Evolutionary conservation across 2,888 invertebrate genomes (phyloP), one percentile per base, ranked within the genome.

Genomic region (Chrysolina americana): DNA sequence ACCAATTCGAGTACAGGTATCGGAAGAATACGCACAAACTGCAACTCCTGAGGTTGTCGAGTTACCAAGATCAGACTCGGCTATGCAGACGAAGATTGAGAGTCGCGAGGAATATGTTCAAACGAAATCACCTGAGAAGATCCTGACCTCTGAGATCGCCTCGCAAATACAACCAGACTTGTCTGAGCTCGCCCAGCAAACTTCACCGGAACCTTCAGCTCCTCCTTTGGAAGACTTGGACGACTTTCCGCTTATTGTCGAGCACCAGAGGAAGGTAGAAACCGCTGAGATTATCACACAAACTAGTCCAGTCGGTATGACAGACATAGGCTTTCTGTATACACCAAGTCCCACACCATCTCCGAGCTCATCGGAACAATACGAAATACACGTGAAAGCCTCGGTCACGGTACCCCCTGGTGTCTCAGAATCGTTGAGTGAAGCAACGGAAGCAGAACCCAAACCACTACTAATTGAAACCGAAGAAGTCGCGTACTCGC

Each of bases 381-480:
- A 90, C 79, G 92, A 92, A 88, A 89, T 92, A n/a, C 90, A 91
- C 78, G 88, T 92, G 41, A 87, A 91, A 81, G 91, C 92, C 50
- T 89, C 90, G 75, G 89, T 92, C 21, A 89, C 91, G 0, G 90
- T 92, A 74, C 91, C 91, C 21, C 78, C 83, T 36, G 85, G 85
- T 66, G 74, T 65, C 15, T 80, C 78, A 17, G 81, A 80, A 48
- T 78, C 79, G 44, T 48, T 68, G 13, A 74, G 76, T 65, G 78
- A 76, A 69, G 48, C 72, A 36, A 70, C 62, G 21, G 41, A 56
- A 63, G 15, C 5, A 6, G 2, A 17, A 17, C 19, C 2, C 15
- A 17, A 59, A n/a, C n/a, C 59, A 6, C 13, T 44, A 36, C 1
- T 4, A 53, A 28, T n/a, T 23, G 8, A 8, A 6, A 17, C 41